Evolutionary conservation across 2,113 vertebrate species (phyloP), one percentile per base, ranked within the genome.

Genomic region (Thalassarche chlororhynchos): DNA sequence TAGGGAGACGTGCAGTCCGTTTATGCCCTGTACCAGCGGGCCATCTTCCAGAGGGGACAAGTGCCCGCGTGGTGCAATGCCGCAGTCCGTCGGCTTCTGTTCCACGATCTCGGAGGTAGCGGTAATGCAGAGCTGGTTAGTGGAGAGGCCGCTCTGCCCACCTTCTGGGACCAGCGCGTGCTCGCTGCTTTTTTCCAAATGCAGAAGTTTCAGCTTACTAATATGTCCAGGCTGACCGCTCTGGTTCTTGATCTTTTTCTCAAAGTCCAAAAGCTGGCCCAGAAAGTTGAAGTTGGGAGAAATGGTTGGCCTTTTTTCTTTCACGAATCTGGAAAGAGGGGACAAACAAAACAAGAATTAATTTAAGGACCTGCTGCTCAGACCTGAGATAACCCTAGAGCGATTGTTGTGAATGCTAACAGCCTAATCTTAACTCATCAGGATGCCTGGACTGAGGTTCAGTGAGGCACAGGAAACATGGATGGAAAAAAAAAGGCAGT

Each of bases 231-330:
- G 34, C 40, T 96, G 94, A 32, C 97, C 94, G 0, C 89, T 84
- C 76, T 98, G 98, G 86, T 78, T 97, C 96, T 99, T 99, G n/a
- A 99, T 98, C 96, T 98, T 99, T 79, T 99, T 99, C 97, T 99
- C 99, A 17, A 99, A 99, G 96, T 99, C 99, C 92, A 99, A 97
- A 81, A 99, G 98, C 68, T 99, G 98, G 62, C 98, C 98, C 93
- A 99, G 97, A 44, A 99, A 99, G 84, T 99, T 99, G 97, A 99
- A 99, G 93, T 99, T 99, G 16, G 98, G 98, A 74, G 98, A 99
- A 94, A 99, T 99, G 40, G 98, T 99, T 9, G 98, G 98, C 84
- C 98, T 98, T 87, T 99, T 99, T 91, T 99, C 98, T 97, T 99
- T 99, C 68, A 99, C 98, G 79, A 99, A 99, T 84, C 98, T 99